Evolutionary conservation across 2,113 vertebrate genomes (phyloP).

Genomic region (Puffinus mauretanicus): DNA sequence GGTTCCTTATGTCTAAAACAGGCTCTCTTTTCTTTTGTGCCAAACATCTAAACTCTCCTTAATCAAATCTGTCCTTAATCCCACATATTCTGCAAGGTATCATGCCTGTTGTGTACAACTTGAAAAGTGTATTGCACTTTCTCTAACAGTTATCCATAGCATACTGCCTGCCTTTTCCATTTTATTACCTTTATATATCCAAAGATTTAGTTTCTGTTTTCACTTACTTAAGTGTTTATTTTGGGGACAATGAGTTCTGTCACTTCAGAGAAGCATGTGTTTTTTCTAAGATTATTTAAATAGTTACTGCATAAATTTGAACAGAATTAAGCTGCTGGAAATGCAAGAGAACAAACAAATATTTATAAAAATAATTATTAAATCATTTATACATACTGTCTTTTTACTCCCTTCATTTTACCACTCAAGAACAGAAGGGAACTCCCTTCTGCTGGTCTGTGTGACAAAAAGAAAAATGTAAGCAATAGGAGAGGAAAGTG

Average conservation of each 20-base stretch:
- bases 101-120: not conserved
- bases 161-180: not conserved
- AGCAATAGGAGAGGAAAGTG: not conserved
- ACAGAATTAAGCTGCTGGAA: not conserved
- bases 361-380: not conserved
- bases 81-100: not conserved
- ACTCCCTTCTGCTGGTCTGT: not conserved
- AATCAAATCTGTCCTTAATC: not conserved
- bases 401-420: not conserved
- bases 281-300: not conserved
- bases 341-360: not conserved
- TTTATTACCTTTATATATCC: not conserved
- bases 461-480: not conserved
- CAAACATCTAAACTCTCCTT: not conserved
- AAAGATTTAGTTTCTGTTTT: not conserved
- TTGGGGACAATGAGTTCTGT: not conserved
- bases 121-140: not conserved
- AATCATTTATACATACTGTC: not conserved
- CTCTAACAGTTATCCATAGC: not conserved
- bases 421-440: not conserved
- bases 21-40: not conserved
- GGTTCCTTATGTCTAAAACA: slow-evolving; percentile 24
- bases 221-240: not conserved
- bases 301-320: not conserved
- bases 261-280: not conserved